A percentile compares a stretch with the other conserved stretches of the same genome.
Evolutionary conservation across 2,888 invertebrate genomes (phyloP).

Genomic region (Drosophila colorata): DNA sequence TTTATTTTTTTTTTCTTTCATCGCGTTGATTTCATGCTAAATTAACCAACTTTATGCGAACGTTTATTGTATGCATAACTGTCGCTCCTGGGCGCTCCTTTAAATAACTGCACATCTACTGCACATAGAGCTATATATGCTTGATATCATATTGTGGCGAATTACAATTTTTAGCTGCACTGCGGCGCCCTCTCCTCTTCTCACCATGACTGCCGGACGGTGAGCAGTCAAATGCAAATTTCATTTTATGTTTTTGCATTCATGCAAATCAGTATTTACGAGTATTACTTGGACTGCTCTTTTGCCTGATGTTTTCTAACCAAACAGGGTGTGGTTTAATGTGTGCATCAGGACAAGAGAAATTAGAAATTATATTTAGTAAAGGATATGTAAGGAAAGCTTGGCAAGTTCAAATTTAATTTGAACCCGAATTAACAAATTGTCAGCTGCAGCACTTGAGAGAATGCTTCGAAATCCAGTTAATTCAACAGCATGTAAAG

Average conservation of each 20-base stretch:
- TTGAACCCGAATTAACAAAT: too few species aligned
- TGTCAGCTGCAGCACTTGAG: too few species aligned
- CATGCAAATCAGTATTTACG: conserved; percentile 73
- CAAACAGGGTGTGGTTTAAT: conserved; percentile 35
- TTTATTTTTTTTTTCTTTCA: conserved; percentile 9
- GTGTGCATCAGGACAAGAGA: neutral
- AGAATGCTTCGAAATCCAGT: too few species aligned
- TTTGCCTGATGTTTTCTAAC: conserved; percentile 34
- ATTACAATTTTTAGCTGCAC: conserved; percentile 61
- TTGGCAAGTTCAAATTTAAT: neutral
- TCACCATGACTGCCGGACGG: neutral
- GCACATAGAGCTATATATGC: conserved; percentile 10
- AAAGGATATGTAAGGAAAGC: neutral
- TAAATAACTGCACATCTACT: conserved; percentile 10
- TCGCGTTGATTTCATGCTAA: conserved; percentile 68
- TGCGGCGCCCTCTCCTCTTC: neutral
- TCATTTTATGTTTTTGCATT: conserved; percentile 71
- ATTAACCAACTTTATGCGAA: conserved; percentile 69
- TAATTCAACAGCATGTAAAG: too few species aligned
- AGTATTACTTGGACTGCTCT: conserved; percentile 47
- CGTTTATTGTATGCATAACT: conserved; percentile 77
- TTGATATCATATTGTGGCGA: conserved; percentile 60
- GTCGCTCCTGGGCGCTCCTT: conserved; percentile 48
- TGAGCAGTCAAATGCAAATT: conserved; percentile 74
- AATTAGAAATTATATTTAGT: conserved; percentile 3